Conservation (phyloP, 2,113 vertebrate genomes). For the Limnothrissa miodon region DNA sequence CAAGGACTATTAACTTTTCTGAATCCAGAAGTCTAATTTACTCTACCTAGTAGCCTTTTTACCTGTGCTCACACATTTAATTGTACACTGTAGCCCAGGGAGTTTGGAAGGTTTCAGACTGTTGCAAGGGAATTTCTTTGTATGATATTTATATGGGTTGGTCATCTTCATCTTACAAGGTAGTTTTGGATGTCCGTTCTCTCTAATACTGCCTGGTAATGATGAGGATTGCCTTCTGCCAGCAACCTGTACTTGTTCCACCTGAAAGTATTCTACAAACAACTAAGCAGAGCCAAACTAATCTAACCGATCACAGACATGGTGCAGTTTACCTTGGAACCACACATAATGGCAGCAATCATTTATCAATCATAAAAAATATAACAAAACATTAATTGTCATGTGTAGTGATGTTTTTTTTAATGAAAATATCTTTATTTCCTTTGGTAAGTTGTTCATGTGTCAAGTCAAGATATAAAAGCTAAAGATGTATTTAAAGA, state of each 20-base stretch:
- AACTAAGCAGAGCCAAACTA: not conserved
- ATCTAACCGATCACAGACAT: not conserved
- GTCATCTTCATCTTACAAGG: slow-evolving; percentile 86
- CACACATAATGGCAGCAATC: too few species aligned
- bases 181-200: slow-evolving; percentile 85
- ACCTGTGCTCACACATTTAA: too few species aligned
- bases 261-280: not conserved
- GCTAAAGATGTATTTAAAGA: too few species aligned
- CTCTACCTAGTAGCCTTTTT: not conserved
- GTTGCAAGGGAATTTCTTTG: not conserved
- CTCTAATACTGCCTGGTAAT: slow-evolving; percentile 97
- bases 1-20: not conserved
- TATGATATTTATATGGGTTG: slow-evolving; percentile 50
- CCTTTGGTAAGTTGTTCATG: not conserved
- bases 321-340: not conserved
- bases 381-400: not conserved
- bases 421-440: not conserved
- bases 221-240: slow-evolving; percentile 79
- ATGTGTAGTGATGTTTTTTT: too few species aligned
- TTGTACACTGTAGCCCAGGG: not conserved
- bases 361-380: too few species aligned
- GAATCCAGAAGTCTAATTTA: too few species aligned
- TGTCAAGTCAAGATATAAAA: too few species aligned
- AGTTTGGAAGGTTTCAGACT: not conserved
- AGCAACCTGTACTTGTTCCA: slow-evolving; percentile 49